Evolutionary conservation across 2,888 invertebrate species (phyloP), one percentile per base, ranked within the genome.

Genomic region (Corbicula japonica): DNA sequence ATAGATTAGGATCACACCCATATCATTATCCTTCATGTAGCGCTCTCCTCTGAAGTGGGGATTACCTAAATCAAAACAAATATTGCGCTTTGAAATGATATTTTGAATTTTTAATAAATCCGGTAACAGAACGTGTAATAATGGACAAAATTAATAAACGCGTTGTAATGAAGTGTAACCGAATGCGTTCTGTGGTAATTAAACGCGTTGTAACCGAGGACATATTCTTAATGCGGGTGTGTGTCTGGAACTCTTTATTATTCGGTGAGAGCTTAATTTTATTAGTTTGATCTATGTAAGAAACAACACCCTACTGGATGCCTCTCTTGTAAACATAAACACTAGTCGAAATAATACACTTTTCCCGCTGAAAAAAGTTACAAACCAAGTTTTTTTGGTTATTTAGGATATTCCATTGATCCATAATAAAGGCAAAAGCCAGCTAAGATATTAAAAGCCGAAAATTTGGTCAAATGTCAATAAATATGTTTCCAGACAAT

Each of bases 21-120:
- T 65, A 65, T 93, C 93, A n/a, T 84, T 76, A 30, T 86, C 80
- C 72, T 91, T 90, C 65, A 90, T 84, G 83, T 91, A 93, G 5
- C 92, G 87, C 23, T 80, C 54, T 0, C 93, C 93, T 21, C 77
- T 80, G 71, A 91, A 92, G 18, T 86, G 46, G 28, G 84, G 52
- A 18, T 58, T 78, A 10, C 35, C 88, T 86, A 78, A 21, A 74
- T 26, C 4, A 46, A 28, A 28, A 38, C n/a, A 12, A 30, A n/a
- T 48, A 65, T 21, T 32, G 8, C 10, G 21, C 2, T 15, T 21
- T 23, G 18, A 10, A 12, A 12, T 21, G 18, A 50, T n/a, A 23
- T 18, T 23, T 50, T 50, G 3, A 50, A 50, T 10, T 50, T 50
- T 26, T n/a, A n/a, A n/a, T 48, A 5, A 5, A 5, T n/a, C n/a